Percentiles rank a stretch among this genome's conserved stretches.
Evolutionary conservation across 1,140 invertebrate genomes (phyloP).

Genomic region (Cydia splendana): DNA sequence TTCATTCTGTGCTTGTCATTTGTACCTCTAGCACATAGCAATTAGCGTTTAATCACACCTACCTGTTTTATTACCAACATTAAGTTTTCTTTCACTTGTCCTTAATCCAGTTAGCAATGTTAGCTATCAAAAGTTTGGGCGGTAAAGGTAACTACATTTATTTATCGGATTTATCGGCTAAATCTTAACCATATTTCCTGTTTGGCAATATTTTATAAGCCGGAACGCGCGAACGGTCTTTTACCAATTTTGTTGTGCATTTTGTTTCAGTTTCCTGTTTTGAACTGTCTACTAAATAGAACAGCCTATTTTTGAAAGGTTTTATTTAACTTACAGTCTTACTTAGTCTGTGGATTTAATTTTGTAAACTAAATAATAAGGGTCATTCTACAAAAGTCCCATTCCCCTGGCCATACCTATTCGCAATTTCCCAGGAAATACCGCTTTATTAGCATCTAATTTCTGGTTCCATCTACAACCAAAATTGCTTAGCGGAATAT

Average conservation of each 20-base stretch:
- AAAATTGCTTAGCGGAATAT: no score
- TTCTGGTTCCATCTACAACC: no score
- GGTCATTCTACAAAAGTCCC: no score
- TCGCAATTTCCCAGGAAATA: no score
- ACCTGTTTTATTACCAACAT: background rate
- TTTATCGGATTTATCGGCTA: background rate
- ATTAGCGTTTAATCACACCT: background rate
- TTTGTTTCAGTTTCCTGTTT: no score
- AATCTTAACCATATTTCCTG: background rate
- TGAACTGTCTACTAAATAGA: no score
- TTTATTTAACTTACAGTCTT: no score
- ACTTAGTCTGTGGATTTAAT: no score
- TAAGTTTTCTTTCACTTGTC: background rate
- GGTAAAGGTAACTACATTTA: background rate
- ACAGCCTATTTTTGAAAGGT: no score
- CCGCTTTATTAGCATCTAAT: no score
- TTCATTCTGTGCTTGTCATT: background rate
- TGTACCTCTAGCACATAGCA: background rate
- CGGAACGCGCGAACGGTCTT: background rate
- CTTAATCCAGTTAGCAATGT: background rate
- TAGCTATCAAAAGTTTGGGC: background rate
- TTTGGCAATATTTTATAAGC: background rate
- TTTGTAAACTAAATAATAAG: no score
- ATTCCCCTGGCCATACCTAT: no score
- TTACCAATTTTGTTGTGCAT: background rate